Percentiles rank a stretch among this genome's conserved stretches.
These are phyloP conservation scores for Trimorus sp. DNA, from an alignment of 2,888 invertebrate genomes.

Conservation along the genomic window DNA sequence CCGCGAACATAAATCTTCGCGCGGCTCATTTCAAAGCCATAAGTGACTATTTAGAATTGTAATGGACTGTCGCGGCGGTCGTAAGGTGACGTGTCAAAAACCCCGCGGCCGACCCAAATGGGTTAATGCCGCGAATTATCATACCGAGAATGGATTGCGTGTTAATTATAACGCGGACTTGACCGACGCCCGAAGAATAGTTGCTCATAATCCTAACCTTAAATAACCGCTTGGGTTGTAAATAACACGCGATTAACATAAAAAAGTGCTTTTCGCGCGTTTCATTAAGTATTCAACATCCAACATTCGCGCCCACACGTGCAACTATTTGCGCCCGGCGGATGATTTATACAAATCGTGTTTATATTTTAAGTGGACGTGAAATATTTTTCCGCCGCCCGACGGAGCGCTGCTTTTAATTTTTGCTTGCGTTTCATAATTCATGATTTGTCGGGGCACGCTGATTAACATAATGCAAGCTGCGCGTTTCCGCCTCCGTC, in stretches of 20 bases:
- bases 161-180: constrained; percentile 47
- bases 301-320: constrained; percentile 15
- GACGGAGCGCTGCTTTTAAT: neutral
- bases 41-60: constrained; percentile 56
- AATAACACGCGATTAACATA: constrained; percentile 45
- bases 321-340: constrained; percentile 13
- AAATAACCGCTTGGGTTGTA: constrained; percentile 4
- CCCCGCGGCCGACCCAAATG: constrained; percentile 39
- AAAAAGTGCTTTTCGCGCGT: constrained; percentile 38
- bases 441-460: neutral
- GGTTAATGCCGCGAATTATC: constrained; percentile 51
- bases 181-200: constrained; percentile 31
- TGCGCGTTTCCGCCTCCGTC: no score
- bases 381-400: neutral
- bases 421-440: neutral
- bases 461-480: no score
- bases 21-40: constrained; percentile 30
- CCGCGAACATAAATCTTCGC: no score
- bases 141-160: constrained; percentile 52
- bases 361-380: constrained; percentile 22
- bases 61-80: constrained; percentile 36
- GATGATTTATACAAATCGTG: constrained; percentile 25
- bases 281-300: constrained; percentile 35
- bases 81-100: constrained; percentile 52
- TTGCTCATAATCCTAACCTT: constrained; percentile 48